Conservation (phyloP, 2,888 invertebrate genomes). For the Herminia tarsipennalis region DNA sequence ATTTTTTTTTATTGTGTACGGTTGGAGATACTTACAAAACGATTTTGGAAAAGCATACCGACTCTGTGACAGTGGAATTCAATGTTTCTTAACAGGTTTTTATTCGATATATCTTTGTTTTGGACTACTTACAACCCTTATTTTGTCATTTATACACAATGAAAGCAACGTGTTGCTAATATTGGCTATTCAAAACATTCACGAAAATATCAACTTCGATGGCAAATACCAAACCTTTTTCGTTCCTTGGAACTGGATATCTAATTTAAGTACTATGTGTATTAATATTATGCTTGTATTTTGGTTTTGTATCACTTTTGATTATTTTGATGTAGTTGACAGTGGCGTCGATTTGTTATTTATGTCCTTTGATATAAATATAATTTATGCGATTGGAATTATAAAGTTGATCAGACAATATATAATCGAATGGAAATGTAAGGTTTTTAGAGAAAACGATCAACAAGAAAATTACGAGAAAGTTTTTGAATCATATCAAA, state of each 20-base stretch:
- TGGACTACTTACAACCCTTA: not conserved
- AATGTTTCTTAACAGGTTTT: not conserved
- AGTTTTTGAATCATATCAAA: conserved; percentile 1
- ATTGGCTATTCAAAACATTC: not conserved
- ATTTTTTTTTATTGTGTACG: no score
- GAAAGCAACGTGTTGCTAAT: not conserved
- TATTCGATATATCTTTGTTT: not conserved
- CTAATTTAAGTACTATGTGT: not conserved
- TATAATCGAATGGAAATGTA: conserved; percentile 1
- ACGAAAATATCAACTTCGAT: not conserved
- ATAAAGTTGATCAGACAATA: conserved; percentile 13
- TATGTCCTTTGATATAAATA: conserved; percentile 5
- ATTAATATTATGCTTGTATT: not conserved
- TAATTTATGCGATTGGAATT: conserved; percentile 14
- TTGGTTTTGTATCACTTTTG: not conserved
- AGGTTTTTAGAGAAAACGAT: not conserved
- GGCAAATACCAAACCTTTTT: not conserved
- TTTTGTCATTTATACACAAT: not conserved
- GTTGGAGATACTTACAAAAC: no score
- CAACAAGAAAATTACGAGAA: not conserved
- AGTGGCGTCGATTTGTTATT: not conserved
- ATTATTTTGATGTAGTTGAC: not conserved
- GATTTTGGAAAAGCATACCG: no score
- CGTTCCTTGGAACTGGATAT: conserved; percentile 8
- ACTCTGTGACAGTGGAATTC: not conserved